Evolutionary conservation across 1,140 invertebrate species (phyloP).

Genomic region (Apis florea): DNA sequence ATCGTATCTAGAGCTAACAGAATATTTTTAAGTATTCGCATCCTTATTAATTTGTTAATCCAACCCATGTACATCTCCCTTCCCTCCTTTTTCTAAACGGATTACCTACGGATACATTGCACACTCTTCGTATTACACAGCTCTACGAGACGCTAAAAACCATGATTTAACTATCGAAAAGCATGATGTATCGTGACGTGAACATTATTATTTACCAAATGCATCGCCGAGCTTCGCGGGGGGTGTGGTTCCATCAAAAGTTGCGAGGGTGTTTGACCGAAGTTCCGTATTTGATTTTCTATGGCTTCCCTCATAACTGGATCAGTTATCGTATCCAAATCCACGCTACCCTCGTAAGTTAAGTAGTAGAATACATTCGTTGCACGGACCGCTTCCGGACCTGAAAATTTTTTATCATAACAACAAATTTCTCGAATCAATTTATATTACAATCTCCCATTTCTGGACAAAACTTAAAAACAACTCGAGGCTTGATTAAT

Average conservation of each 20-base stretch:
- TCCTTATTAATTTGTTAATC: constrained; percentile 4
- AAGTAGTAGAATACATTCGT: constrained; percentile 99
- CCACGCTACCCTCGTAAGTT: constrained; percentile 98
- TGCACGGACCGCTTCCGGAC: constrained; percentile 97
- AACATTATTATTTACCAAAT: constrained; percentile 87
- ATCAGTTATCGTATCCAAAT: constrained; percentile 94
- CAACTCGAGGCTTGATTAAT: too few relatives aligned
- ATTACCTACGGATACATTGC: constrained; percentile 39
- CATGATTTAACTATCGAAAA: background rate
- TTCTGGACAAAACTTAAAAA: background rate
- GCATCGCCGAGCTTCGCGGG: constrained; percentile 98
- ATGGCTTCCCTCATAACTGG: constrained; percentile 96
- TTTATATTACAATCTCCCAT: background rate
- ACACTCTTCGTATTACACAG: constrained; percentile 28
- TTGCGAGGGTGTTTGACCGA: constrained; percentile 99
- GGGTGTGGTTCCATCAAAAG: constrained; percentile 98
- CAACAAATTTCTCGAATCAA: too few relatives aligned
- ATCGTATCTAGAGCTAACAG: constrained; percentile 6
- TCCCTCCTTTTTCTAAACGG: background rate
- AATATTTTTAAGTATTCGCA: background rate
- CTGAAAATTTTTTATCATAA: constrained; percentile 74
- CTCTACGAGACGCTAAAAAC: constrained; percentile 2
- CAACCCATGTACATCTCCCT: background rate
- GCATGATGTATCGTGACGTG: background rate
- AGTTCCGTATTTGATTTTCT: constrained; percentile 98